A percentile compares a stretch with the other conserved stretches of the same genome.
phyloP scores from a whole-genome alignment of 2,113 vertebrate species.

The Sceloporus undulatus region DNA sequence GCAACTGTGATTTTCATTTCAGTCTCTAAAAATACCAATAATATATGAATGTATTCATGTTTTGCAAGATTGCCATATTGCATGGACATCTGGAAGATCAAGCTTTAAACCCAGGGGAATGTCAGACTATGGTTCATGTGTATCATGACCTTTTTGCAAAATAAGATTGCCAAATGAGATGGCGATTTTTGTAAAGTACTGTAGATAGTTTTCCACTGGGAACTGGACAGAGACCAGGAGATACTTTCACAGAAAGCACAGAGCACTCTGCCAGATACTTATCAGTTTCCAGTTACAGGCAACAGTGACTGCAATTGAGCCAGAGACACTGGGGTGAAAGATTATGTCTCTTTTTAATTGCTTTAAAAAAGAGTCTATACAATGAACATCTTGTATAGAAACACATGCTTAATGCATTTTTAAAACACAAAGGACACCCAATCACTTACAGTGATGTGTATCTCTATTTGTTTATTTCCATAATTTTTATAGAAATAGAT shows the following conservation, averaged over 20 bases:
- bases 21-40: not conserved
- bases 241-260: slow-evolving; percentile 22
- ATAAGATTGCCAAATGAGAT: slow-evolving; percentile 29
- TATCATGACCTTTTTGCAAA: not conserved
- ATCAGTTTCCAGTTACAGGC: slow-evolving; percentile 40
- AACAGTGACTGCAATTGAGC: slow-evolving; percentile 21
- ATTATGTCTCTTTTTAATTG: not conserved
- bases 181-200: slow-evolving; percentile 2
- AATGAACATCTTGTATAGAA: slow-evolving; percentile 17
- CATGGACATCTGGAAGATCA: slow-evolving; percentile 29
- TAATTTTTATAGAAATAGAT: slow-evolving; percentile 8
- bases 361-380: slow-evolving; percentile 1
- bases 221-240: not conserved
- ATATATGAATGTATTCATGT: not conserved
- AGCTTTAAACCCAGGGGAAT: not conserved
- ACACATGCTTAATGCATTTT: slow-evolving; percentile 13
- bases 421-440: not conserved
- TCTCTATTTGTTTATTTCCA: not conserved
- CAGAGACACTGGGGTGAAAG: slow-evolving; percentile 36
- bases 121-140: not conserved
- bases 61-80: not conserved
- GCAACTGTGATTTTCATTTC: not conserved
- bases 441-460: not conserved
- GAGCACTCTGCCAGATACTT: slow-evolving; percentile 21
- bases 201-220: slow-evolving; percentile 11